These are phyloP conservation scores for Labrus mixtus DNA, from an alignment of 2,113 vertebrate species.

Conservation along the genomic window DNA sequence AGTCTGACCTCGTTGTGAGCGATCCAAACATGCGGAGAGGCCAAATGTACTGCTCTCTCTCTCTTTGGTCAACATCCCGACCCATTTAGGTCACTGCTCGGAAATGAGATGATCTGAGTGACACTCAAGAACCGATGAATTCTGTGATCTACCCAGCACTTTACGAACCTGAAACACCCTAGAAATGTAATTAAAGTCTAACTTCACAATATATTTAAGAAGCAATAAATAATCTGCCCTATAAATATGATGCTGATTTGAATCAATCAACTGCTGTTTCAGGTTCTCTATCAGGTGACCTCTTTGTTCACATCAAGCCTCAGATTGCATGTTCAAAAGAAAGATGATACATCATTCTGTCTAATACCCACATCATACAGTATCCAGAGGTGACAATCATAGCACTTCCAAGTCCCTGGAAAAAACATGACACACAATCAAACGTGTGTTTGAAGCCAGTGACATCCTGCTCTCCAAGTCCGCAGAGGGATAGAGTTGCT, in stretches of 20 bases:
- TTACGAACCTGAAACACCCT: slow-evolving; percentile 40
- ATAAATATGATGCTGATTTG: slow-evolving; percentile 16
- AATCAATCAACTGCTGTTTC: slow-evolving; percentile 2
- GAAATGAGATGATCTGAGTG: slow-evolving; percentile 72
- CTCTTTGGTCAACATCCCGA: slow-evolving; percentile 45
- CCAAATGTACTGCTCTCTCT: slow-evolving; percentile 62
- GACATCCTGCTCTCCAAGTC: slow-evolving; percentile 80
- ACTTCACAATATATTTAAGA: neutral
- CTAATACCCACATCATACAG: slow-evolving; percentile 28
- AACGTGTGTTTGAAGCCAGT: slow-evolving; percentile 68
- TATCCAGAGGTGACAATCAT: slow-evolving; percentile 68
- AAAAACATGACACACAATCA: slow-evolving; percentile 71
- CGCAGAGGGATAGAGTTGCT: slow-evolving; percentile 76
- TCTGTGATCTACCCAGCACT: slow-evolving; percentile 35
- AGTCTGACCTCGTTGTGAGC: slow-evolving; percentile 70
- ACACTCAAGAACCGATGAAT: slow-evolving; percentile 61
- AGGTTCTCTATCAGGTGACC: slow-evolving; percentile 37
- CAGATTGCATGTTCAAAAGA: slow-evolving; percentile 38
- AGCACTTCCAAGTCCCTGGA: slow-evolving; percentile 52
- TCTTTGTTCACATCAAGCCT: slow-evolving; percentile 25
- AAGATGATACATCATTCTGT: slow-evolving; percentile 46
- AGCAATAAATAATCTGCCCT: neutral
- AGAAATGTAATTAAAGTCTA: slow-evolving; percentile 63
- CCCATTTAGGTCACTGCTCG: slow-evolving; percentile 68
- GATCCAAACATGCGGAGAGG: slow-evolving; percentile 62